Conservation (phyloP, 2,113 vertebrate species). For the Amblyopsis rosae region DNA sequence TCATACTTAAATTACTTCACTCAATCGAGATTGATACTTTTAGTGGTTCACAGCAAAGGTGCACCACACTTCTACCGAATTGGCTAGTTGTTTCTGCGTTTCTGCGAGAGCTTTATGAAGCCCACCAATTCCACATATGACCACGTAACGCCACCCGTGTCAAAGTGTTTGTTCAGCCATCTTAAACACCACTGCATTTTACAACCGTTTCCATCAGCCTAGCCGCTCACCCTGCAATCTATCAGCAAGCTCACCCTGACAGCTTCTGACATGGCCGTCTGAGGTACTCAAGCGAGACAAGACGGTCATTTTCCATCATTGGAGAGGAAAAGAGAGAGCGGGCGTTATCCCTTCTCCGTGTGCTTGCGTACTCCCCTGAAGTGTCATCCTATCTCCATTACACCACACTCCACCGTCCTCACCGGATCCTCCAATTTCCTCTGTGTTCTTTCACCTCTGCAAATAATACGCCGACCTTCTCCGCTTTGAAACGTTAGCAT, state of each 20-base stretch:
- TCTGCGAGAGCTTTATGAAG: neutral
- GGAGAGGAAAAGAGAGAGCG: conserved; percentile 48
- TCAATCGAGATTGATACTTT: too few relatives aligned
- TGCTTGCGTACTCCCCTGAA: conserved; percentile 58
- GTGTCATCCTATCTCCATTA: conserved; percentile 68
- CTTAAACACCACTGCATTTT: conserved; percentile 7
- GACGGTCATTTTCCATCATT: conserved; percentile 63
- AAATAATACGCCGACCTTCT: conserved; percentile 42
- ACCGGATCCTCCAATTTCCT: conserved; percentile 56
- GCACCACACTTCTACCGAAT: too few relatives aligned
- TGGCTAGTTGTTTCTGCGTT: neutral
- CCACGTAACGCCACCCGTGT: neutral
- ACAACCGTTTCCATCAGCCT: neutral
- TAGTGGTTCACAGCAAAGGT: too few relatives aligned
- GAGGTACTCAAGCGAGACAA: conserved; percentile 48
- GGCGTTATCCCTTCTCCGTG: conserved; percentile 50
- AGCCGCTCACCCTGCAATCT: conserved; percentile 17
- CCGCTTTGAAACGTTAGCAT: conserved; percentile 17
- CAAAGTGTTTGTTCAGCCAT: neutral
- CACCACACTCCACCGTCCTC: conserved; percentile 54
- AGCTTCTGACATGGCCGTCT: conserved; percentile 34
- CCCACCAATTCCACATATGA: neutral
- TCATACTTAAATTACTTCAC: neutral
- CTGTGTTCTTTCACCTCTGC: conserved; percentile 44
- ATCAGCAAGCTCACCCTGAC: conserved; percentile 26